These are phyloP conservation scores for Mythimna pallens DNA, from an alignment of 2,888 invertebrate genomes.

Conservation along the genomic window DNA sequence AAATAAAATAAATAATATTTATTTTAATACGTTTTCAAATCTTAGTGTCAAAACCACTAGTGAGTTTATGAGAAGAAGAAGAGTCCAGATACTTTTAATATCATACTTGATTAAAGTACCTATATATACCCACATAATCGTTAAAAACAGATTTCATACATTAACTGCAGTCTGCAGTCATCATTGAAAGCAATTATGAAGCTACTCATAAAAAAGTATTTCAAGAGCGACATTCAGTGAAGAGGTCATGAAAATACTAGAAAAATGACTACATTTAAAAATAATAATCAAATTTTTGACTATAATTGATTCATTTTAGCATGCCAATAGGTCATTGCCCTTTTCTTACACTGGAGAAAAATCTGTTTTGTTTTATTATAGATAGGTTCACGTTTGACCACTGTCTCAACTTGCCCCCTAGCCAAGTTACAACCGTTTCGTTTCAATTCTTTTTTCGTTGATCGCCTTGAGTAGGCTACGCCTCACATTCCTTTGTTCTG, in stretches of 20 bases:
- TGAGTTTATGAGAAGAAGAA: too few relatives aligned
- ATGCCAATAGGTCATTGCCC: too few relatives aligned
- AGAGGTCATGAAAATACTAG: not conserved
- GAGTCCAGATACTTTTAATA: not conserved
- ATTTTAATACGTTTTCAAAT: not conserved
- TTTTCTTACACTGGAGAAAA: too few relatives aligned
- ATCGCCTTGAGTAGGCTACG: too few relatives aligned
- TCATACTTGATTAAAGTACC: not conserved
- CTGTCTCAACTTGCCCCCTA: too few relatives aligned
- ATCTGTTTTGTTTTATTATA: too few relatives aligned
- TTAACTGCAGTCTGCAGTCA: constrained; percentile 27
- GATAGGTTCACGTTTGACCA: too few relatives aligned
- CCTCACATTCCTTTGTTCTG: too few relatives aligned
- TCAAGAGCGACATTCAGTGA: not conserved
- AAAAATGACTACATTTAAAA: not conserved
- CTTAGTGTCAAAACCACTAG: not conserved
- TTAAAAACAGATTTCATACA: constrained; percentile 20
- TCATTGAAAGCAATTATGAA: not conserved
- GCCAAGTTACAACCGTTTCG: too few relatives aligned
- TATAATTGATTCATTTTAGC: not conserved
- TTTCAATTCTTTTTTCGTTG: too few relatives aligned
- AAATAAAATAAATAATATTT: too few relatives aligned
- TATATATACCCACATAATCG: not conserved
- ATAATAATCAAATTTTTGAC: not conserved
- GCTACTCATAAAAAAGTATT: not conserved